Conservation (phyloP, 2,888 invertebrate species). For the Agrochola circellaris region DNA sequence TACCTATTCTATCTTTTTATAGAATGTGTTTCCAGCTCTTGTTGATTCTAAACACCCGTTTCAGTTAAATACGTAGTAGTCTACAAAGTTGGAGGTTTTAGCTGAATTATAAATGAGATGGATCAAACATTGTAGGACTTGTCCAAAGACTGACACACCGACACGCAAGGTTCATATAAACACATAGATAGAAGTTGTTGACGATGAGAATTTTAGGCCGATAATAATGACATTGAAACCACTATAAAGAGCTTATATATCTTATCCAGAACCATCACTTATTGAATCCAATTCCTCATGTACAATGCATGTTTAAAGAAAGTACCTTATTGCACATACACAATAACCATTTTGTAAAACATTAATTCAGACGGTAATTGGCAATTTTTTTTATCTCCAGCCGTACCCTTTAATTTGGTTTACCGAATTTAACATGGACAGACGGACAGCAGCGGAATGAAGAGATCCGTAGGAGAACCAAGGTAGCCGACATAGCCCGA, state of each 20-base stretch:
- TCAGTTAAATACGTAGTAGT: constrained; percentile 40
- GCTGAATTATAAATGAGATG: constrained; percentile 49
- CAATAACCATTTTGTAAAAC: neutral
- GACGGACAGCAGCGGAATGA: neutral
- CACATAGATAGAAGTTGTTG: neutral
- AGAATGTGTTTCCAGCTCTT: constrained; percentile 21
- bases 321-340: neutral
- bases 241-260: neutral
- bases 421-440: neutral
- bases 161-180: constrained; percentile 20
- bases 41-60: constrained; percentile 33
- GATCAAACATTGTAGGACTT: constrained; percentile 34
- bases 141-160: constrained; percentile 5
- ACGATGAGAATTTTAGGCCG: neutral
- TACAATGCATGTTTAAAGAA: neutral
- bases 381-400: neutral
- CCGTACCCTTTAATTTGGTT: neutral
- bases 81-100: constrained; percentile 30
- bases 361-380: neutral
- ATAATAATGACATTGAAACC: neutral
- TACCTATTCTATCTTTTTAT: constrained; percentile 1
- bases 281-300: neutral
- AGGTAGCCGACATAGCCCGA: too few relatives aligned
- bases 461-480: too few relatives aligned
- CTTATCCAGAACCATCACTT: too few relatives aligned